phyloP scores from a whole-genome alignment of 2,888 invertebrate species.

The Cinara cedri region DNA sequence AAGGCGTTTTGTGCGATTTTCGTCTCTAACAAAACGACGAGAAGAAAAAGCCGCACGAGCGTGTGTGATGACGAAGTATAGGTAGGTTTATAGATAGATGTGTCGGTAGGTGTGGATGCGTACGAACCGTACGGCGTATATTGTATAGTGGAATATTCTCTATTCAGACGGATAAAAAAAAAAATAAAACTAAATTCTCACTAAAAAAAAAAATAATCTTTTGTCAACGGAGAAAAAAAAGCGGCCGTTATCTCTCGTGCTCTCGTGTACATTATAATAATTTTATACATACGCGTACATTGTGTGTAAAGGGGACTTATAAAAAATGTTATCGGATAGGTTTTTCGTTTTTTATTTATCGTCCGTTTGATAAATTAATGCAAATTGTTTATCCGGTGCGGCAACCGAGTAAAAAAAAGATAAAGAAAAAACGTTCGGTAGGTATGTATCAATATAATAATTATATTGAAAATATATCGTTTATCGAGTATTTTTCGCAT shows the following conservation, averaged over 20 bases:
- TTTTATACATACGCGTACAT: not conserved
- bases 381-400: conserved; percentile 37
- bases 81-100: no score
- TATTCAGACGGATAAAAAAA: conserved; percentile 13
- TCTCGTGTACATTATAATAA: no score
- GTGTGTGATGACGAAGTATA: no score
- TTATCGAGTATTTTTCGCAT: not conserved
- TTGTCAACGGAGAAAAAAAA: conserved; percentile 43
- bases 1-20: conserved; percentile 45
- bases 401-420: not conserved
- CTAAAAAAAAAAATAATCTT: conserved; percentile 31
- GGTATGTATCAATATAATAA: not conserved
- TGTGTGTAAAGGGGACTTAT: conserved; percentile 29
- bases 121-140: not conserved
- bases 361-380: conserved; percentile 37
- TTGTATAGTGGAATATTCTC: conserved; percentile 24
- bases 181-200: conserved; percentile 23
- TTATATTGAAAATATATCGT: no score
- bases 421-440: conserved; percentile 8
- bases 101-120: not conserved
- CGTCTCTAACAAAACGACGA: not conserved
- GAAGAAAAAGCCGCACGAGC: conserved; percentile 25
- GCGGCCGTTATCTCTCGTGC: not conserved
- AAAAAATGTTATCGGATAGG: conserved; percentile 25
- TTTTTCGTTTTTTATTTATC: not conserved